phyloP scores from a whole-genome alignment of 1,140 invertebrate genomes.

The Parasteatoda tepidariorum region DNA sequence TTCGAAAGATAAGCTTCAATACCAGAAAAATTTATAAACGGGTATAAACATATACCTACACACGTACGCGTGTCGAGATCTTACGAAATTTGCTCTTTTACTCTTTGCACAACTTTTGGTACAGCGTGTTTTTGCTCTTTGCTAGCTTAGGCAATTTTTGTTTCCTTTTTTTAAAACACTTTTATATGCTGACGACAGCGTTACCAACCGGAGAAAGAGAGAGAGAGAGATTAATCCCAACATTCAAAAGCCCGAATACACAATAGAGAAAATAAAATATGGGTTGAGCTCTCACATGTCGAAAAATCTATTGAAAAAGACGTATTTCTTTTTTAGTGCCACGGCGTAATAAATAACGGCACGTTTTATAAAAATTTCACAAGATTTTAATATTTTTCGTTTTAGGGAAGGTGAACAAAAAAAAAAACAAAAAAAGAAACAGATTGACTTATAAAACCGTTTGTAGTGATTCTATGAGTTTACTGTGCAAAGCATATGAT shows the following conservation, averaged over 20 bases:
- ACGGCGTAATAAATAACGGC: slow-evolving; percentile 18
- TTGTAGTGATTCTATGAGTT: too few relatives aligned
- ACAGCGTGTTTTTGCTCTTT: slow-evolving; percentile 35
- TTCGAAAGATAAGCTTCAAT: slow-evolving; percentile 25
- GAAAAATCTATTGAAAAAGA: slow-evolving; percentile 3
- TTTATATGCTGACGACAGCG: slow-evolving; percentile 29
- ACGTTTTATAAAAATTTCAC: slow-evolving; percentile 26
- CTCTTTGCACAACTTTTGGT: background rate
- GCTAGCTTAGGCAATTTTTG: background rate
- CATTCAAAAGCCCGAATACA: slow-evolving; percentile 47
- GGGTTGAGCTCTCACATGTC: slow-evolving; percentile 1
- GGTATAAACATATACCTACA: background rate
- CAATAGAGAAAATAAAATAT: slow-evolving; percentile 33
- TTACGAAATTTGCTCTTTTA: background rate
- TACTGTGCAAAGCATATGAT: too few relatives aligned
- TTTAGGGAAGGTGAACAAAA: too few relatives aligned
- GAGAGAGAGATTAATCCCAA: slow-evolving; percentile 34
- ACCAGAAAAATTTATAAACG: background rate
- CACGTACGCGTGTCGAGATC: slow-evolving; percentile 27
- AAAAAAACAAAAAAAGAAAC: too few relatives aligned
- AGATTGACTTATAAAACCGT: too few relatives aligned
- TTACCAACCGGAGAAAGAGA: too few relatives aligned
- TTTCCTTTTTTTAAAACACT: slow-evolving; percentile 13
- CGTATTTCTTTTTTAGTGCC: slow-evolving; percentile 22
- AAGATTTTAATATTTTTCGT: background rate